A percentile compares a stretch with the other conserved stretches of the same genome.
These are phyloP conservation scores for Octopus bimaculoides DNA, from an alignment of 1,140 invertebrate genomes.

Conservation along the genomic window DNA sequence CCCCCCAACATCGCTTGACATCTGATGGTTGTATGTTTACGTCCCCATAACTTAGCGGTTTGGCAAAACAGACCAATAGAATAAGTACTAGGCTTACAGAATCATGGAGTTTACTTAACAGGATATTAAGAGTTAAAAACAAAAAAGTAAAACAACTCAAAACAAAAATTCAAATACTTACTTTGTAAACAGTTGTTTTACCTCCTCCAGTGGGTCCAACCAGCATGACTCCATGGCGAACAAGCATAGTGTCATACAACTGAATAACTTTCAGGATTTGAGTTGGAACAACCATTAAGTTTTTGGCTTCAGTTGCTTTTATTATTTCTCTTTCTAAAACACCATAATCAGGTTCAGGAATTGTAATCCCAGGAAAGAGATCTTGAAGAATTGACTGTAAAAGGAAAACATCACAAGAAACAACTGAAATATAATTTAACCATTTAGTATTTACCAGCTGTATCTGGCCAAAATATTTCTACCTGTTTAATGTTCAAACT, in stretches of 20 bases:
- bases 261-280: slow-evolving; percentile 56
- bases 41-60: too few relatives aligned
- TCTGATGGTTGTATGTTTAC: too few relatives aligned
- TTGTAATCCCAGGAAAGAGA: slow-evolving; percentile 52
- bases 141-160: too few relatives aligned
- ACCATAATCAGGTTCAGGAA: slow-evolving; percentile 61
- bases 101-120: background rate
- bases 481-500: too few relatives aligned
- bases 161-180: too few relatives aligned
- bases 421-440: too few relatives aligned
- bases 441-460: too few relatives aligned
- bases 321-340: slow-evolving; percentile 48
- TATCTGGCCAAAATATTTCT: too few relatives aligned
- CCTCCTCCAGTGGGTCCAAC: slow-evolving; percentile 56
- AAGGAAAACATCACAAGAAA: slow-evolving; percentile 31
- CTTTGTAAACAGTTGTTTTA: slow-evolving; percentile 47
- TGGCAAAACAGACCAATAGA: too few relatives aligned
- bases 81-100: background rate
- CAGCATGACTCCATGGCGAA: slow-evolving; percentile 56
- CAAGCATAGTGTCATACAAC: slow-evolving; percentile 53
- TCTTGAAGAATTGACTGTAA: slow-evolving; percentile 55
- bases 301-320: slow-evolving; percentile 48
- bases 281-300: slow-evolving; percentile 48
- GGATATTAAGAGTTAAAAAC: too few relatives aligned
- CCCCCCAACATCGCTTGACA: too few relatives aligned